These are phyloP conservation scores for Aplidium turbinatum DNA, from an alignment of 23 tunicate species.

Conservation along the genomic window DNA sequence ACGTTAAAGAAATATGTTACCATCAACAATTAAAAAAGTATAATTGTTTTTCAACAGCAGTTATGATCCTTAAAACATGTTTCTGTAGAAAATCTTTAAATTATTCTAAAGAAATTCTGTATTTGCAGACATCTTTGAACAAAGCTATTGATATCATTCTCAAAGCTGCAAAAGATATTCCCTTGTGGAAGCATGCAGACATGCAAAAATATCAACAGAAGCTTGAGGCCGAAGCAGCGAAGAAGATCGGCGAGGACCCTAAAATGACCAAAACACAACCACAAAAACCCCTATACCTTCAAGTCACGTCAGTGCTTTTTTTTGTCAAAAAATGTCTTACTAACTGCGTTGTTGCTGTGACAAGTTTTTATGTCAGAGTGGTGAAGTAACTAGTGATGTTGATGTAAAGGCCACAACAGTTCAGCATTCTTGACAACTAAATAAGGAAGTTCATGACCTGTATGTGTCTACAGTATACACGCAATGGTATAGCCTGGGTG, in stretches of 20 bases:
- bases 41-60: too few species aligned
- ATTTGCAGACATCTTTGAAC: conserved; percentile 53
- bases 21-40: too few species aligned
- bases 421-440: too few species aligned
- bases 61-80: too few species aligned
- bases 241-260: conserved; percentile 84
- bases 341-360: background rate
- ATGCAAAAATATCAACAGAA: conserved; percentile 75
- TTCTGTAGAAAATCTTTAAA: too few species aligned
- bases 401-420: background rate
- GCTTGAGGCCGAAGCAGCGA: conserved; percentile 87
- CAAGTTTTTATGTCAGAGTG: background rate
- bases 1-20: too few species aligned
- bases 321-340: too few species aligned
- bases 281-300: conserved; percentile 73
- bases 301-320: conserved; percentile 57
- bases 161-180: conserved; percentile 69
- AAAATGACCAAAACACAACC: conserved; percentile 80
- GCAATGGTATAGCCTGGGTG: too few species aligned
- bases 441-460: too few species aligned
- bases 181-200: conserved; percentile 72
- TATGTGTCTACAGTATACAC: too few species aligned
- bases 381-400: background rate
- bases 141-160: conserved; percentile 53
- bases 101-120: too few species aligned